These are phyloP conservation scores for Sipha flava DNA, from an alignment of 1,140 invertebrate species.

Conservation along the genomic window DNA sequence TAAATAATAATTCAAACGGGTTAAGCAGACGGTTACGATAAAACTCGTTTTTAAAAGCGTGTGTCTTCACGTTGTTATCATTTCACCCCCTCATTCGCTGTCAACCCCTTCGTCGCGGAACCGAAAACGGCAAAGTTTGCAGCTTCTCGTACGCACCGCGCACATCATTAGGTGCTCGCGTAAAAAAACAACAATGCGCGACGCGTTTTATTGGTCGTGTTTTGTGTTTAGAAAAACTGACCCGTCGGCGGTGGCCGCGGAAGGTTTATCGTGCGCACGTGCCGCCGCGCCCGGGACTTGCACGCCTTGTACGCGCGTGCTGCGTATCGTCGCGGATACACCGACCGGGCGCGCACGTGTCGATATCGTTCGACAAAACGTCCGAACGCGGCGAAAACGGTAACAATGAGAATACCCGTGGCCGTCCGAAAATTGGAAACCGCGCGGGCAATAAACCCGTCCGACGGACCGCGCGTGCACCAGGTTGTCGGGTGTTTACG, in stretches of 20 bases:
- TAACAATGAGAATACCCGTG: too few species aligned
- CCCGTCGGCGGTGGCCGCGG: neutral
- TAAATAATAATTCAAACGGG: constrained; percentile 23
- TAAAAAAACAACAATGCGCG: too few species aligned
- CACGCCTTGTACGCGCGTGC: too few species aligned
- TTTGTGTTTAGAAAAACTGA: neutral
- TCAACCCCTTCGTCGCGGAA: neutral
- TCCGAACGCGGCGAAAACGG: too few species aligned
- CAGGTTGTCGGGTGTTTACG: neutral
- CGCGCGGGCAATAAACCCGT: too few species aligned
- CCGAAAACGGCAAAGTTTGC: neutral
- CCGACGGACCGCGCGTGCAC: too few species aligned
- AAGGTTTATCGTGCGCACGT: constrained; percentile 12
- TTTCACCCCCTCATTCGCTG: too few species aligned
- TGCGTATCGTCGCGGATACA: too few species aligned
- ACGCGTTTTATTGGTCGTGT: too few species aligned
- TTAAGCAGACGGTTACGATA: constrained; percentile 7
- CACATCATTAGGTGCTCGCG: neutral
- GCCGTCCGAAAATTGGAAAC: too few species aligned
- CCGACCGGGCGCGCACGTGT: too few species aligned
- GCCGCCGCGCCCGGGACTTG: neutral
- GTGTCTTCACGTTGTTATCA: constrained; percentile 22
- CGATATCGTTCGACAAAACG: too few species aligned
- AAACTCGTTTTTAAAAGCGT: constrained; percentile 17
- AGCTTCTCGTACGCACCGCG: neutral